Evolutionary conservation across 1,140 invertebrate species (phyloP).

Genomic region (Dufourea novaeangliae): DNA sequence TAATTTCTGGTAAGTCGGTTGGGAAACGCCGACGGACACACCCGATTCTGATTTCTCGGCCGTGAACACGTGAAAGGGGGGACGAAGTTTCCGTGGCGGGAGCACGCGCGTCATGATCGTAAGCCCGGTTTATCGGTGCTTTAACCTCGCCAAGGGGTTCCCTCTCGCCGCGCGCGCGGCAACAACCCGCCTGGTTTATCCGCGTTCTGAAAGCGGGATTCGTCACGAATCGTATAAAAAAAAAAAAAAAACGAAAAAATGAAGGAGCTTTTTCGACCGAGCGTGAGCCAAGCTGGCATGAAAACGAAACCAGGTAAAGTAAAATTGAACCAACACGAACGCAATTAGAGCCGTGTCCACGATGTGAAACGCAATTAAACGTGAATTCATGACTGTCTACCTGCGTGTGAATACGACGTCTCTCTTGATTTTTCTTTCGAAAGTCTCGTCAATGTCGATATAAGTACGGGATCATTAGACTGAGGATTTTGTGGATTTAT

Average conservation of each 20-base stretch:
- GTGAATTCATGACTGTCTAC: neutral
- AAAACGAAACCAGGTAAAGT: neutral
- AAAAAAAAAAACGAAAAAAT: neutral
- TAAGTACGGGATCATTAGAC: too few species aligned
- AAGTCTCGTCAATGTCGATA: neutral
- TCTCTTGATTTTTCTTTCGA: neutral
- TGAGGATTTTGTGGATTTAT: too few species aligned
- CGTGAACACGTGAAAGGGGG: neutral
- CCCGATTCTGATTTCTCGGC: neutral
- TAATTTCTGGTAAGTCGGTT: neutral
- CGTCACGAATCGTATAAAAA: conserved; percentile 2
- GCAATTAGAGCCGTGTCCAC: conserved; percentile 22
- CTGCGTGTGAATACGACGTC: neutral
- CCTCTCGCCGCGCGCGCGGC: conserved; percentile 6
- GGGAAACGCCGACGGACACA: neutral
- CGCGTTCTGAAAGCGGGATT: conserved; percentile 12
- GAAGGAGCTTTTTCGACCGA: too few species aligned
- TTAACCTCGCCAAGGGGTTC: conserved; percentile 20
- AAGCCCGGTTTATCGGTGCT: conserved; percentile 52
- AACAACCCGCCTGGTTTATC: conserved; percentile 31
- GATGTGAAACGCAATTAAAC: conserved; percentile 37
- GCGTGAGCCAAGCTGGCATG: neutral
- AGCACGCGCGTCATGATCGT: conserved; percentile 6
- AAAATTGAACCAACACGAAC: neutral
- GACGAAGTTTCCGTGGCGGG: conserved; percentile 22